Conservation (phyloP, 2,797 vertebrate species). For the Dicrostonyx torquatus region DNA sequence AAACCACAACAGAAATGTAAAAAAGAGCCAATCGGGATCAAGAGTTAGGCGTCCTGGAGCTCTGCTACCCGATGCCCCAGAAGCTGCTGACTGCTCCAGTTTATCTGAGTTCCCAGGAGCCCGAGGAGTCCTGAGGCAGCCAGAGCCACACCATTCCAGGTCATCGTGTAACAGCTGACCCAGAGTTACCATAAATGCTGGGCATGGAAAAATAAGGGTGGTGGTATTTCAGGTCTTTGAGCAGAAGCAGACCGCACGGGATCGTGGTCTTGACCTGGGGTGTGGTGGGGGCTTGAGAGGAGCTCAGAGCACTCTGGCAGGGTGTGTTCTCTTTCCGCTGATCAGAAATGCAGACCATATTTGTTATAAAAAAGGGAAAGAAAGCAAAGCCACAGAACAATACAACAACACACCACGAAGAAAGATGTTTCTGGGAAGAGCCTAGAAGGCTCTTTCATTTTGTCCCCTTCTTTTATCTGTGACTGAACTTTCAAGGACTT, state of each 20-base stretch:
- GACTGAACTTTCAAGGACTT: background rate
- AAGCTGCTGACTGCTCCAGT: conserved; percentile 6
- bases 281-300: background rate
- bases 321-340: background rate
- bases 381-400: background rate
- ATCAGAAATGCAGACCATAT: background rate
- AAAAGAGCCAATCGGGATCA: conserved; percentile 61
- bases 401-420: background rate
- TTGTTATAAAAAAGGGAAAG: background rate
- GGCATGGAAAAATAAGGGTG: conserved; percentile 55
- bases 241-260: conserved; percentile 54
- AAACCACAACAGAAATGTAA: background rate
- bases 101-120: background rate
- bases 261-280: background rate
- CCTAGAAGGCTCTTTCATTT: background rate
- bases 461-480: background rate
- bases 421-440: background rate
- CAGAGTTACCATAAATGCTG: conserved; percentile 42
- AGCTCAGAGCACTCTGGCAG: background rate
- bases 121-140: background rate
- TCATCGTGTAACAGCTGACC: conserved; percentile 65
- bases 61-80: conserved; percentile 10
- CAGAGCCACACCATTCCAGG: background rate
- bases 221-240: conserved; percentile 8
- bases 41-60: background rate